phyloP scores from a whole-genome alignment of 2,113 vertebrate genomes.

The Rhynchopsitta pachyrhyncha region DNA sequence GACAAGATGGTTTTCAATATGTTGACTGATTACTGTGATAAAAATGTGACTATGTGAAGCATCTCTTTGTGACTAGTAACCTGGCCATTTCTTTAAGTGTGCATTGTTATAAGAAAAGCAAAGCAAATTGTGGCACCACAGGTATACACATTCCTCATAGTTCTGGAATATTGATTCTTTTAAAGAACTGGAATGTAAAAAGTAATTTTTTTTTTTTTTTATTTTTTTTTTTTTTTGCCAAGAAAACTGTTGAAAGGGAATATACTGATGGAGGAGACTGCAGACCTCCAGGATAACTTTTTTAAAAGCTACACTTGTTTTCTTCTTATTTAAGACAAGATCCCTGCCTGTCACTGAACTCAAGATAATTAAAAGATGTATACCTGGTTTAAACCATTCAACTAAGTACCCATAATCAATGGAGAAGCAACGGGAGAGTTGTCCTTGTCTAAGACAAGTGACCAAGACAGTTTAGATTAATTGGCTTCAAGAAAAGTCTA shows the following conservation, averaged over 20 bases:
- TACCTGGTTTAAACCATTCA: not conserved
- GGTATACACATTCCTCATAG: not conserved
- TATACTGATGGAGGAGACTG: not conserved
- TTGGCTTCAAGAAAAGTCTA: not conserved
- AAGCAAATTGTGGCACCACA: not conserved
- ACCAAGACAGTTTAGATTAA: not conserved
- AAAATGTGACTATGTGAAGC: not conserved
- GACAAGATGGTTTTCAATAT: not conserved
- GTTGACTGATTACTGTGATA: not conserved
- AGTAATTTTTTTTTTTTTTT: not conserved
- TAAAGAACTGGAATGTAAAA: not conserved
- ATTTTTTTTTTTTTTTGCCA: not conserved
- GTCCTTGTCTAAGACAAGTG: not conserved
- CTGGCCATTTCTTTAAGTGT: not conserved
- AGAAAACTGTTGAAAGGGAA: not conserved
- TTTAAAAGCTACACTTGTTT: not conserved
- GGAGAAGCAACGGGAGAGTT: not conserved
- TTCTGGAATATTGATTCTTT: not conserved
- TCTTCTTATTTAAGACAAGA: not conserved
- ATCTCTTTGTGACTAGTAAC: not conserved
- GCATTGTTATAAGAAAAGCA: not conserved
- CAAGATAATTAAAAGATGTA: not conserved
- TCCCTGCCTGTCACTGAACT: not conserved
- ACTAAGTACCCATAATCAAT: not conserved
- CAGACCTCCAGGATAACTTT: not conserved